Evolutionary conservation across 2,888 invertebrate genomes (phyloP).

Genomic region (Dryomyza anilis): DNA sequence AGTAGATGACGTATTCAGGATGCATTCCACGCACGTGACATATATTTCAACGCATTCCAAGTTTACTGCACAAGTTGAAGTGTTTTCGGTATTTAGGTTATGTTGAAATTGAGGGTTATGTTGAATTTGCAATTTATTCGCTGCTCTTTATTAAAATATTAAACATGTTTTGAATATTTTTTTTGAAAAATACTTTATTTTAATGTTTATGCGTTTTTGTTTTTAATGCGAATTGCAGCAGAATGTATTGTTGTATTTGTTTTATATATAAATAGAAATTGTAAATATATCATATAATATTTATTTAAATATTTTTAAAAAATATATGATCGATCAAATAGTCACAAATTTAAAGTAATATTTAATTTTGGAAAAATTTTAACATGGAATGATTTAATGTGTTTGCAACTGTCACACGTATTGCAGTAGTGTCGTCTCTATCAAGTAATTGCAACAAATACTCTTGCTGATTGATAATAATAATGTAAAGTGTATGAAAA

Average conservation of each 20-base stretch:
- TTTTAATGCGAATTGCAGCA: slow-evolving; percentile 57
- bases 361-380: slow-evolving; percentile 30
- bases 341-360: slow-evolving; percentile 26
- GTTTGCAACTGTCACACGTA: slow-evolving; percentile 4
- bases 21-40: not conserved
- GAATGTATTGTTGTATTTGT: slow-evolving; percentile 45
- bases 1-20: not conserved
- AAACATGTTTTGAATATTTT: slow-evolving; percentile 7
- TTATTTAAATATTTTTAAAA: slow-evolving; percentile 33
- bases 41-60: not conserved
- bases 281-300: slow-evolving; percentile 43
- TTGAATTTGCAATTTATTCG: not conserved
- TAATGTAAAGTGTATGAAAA: too few relatives aligned
- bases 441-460: too few relatives aligned
- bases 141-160: not conserved
- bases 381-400: slow-evolving; percentile 31
- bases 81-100: not conserved
- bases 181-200: slow-evolving; percentile 54
- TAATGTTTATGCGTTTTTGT: too few relatives aligned
- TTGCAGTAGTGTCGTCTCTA: too few relatives aligned
- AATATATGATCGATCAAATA: slow-evolving; percentile 36
- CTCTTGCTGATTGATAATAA: too few relatives aligned
- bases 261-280: slow-evolving; percentile 47
- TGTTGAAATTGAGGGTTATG: not conserved
- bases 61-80: not conserved